phyloP scores from a whole-genome alignment of 2,888 invertebrate species.

The Nebria brevicollis region DNA sequence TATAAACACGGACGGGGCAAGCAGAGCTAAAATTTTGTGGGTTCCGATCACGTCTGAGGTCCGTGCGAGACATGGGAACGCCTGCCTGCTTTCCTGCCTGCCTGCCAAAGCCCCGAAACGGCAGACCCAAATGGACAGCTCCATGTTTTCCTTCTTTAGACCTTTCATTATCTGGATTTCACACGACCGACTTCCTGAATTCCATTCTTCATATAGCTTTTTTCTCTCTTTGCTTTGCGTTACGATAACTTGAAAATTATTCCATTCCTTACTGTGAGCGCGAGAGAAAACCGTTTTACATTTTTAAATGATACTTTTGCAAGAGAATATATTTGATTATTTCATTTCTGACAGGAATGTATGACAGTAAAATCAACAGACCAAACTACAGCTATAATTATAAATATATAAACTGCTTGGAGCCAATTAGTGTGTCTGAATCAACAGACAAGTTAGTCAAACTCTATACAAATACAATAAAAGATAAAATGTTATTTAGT shows the following conservation, averaged over 20 bases:
- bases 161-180: constrained; percentile 41
- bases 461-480: background rate
- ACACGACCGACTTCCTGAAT: constrained; percentile 27
- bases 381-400: too few species aligned
- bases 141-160: constrained; percentile 37
- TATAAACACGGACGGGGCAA: background rate
- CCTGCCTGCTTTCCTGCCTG: background rate
- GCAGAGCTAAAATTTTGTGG: constrained; percentile 19
- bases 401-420: too few species aligned
- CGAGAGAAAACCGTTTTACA: background rate
- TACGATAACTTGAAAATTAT: background rate
- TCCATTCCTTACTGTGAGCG: background rate
- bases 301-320: too few species aligned
- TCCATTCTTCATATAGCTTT: constrained; percentile 11
- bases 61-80: constrained; percentile 16
- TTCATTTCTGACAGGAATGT: too few species aligned
- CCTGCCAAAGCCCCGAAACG: constrained; percentile 15
- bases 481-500: background rate
- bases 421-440: background rate
- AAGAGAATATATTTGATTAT: too few species aligned
- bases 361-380: too few species aligned
- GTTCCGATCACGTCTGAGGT: constrained; percentile 33
- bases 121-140: constrained; percentile 29
- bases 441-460: background rate
- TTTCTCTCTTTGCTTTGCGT: background rate